Evolutionary conservation across 2,113 vertebrate species (phyloP), one percentile per base, ranked within the genome.

Genomic region (Vulpes lagopus): DNA sequence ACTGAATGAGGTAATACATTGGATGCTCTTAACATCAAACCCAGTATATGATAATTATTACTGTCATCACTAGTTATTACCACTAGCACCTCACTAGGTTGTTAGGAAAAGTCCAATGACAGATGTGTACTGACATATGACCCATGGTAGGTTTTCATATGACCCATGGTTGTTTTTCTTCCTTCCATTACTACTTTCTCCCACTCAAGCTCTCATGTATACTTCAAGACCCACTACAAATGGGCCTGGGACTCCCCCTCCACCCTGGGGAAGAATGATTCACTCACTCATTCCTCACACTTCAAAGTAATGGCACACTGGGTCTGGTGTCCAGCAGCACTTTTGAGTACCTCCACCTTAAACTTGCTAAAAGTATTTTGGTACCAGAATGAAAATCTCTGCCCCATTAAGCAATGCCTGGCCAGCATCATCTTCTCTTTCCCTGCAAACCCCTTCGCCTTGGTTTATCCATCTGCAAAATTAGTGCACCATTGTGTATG

Each of bases 351-450:
- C n/a, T 80, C 55, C 43, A 16, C 38, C 43, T n/a, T 90, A 35
- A n/a, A 83, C 55, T 67, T 51, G 38, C 43, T 73, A 9, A 60
- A 62, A 71, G 8, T 78, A 84, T 35, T 79, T 11, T 83, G 51
- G 25, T 53, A 60, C 30, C 74, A 71, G 30, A 71, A 82, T 38
- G 23, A 82, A 92, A 94, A 51, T 14, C 6, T 22, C 60, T 60
- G 35, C 17, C 71, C 55, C 25, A 64, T 11, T 32, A 95, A 35
- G 8, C 74, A 94, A 49, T 3, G 35, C 32, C 62, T 25, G 5
- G 35, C n/a, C 60, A 95, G 60, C n/a, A 43, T 95, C 15, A 32
- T 53, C 89, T 65, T 57, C 67, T 88, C 51, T 20, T 96, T 79
- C 55, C 60, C 23, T 83, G 16, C 0, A 43, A 82, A 38, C n/a